Conservation (phyloP, 2,113 vertebrate species). For the Poeciliopsis occidentalis region DNA sequence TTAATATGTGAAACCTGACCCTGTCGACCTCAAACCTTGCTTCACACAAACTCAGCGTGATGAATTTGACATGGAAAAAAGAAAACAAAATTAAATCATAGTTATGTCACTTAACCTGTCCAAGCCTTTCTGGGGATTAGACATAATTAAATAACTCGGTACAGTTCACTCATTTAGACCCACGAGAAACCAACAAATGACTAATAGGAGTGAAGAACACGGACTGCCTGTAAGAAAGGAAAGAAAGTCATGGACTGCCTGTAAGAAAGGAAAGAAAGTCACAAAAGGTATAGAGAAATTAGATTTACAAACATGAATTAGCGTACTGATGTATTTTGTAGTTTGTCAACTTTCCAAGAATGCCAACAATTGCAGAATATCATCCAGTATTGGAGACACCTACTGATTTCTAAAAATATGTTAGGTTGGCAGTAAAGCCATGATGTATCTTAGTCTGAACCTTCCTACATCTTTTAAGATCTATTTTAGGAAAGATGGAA, state of each 20-base stretch:
- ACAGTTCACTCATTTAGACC: slow-evolving; percentile 45
- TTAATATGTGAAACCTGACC: slow-evolving; percentile 17
- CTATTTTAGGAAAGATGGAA: slow-evolving; percentile 31
- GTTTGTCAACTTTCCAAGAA: slow-evolving; percentile 56
- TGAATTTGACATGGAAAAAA: slow-evolving; percentile 34
- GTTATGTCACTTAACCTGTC: slow-evolving; percentile 52
- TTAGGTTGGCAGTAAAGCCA: slow-evolving; percentile 27
- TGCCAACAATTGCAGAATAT: slow-evolving; percentile 44
- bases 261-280: slow-evolving; percentile 10
- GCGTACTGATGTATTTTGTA: slow-evolving; percentile 30
- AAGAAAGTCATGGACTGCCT: slow-evolving; percentile 30
- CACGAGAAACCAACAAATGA: slow-evolving; percentile 31
- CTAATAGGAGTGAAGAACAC: slow-evolving; percentile 34
- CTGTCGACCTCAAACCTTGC: not conserved
- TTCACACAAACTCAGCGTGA: slow-evolving; percentile 18
- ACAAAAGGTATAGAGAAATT: slow-evolving; percentile 40
- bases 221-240: slow-evolving; percentile 21
- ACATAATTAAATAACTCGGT: slow-evolving; percentile 57
- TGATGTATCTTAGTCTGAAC: slow-evolving; percentile 43
- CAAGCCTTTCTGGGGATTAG: slow-evolving; percentile 64
- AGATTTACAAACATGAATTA: slow-evolving; percentile 51
- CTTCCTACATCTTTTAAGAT: slow-evolving; percentile 31
- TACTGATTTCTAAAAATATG: slow-evolving; percentile 69
- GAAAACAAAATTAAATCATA: slow-evolving; percentile 42
- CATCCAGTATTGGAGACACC: slow-evolving; percentile 54